Conservation (phyloP, 2,113 vertebrate genomes). For the Otis tarda region DNA sequence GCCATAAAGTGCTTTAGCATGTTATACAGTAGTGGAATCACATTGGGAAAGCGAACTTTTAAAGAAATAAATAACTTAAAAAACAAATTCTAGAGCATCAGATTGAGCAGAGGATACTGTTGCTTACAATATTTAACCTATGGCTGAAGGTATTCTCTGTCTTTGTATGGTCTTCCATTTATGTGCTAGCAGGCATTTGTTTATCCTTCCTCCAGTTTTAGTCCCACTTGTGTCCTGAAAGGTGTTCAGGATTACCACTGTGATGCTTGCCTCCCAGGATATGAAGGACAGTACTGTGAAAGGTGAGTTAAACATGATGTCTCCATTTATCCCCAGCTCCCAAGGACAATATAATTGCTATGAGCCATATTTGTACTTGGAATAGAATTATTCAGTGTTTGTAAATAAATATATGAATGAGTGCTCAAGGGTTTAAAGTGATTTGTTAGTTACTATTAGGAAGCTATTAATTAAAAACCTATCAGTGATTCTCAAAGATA, state of each 20-base stretch:
- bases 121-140: not conserved
- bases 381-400: not conserved
- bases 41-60: not conserved
- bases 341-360: not conserved
- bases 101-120: not conserved
- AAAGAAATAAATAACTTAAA: not conserved
- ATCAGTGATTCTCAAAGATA: not conserved
- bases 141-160: not conserved
- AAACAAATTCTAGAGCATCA: not conserved
- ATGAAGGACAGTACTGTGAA: constrained; percentile 91
- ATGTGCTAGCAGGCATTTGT: not conserved
- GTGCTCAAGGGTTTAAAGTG: not conserved
- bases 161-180: not conserved
- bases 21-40: not conserved
- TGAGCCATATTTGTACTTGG: fast-evolving
- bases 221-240: constrained; percentile 85
- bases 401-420: not conserved
- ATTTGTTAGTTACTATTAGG: not conserved
- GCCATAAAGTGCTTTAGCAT: not conserved
- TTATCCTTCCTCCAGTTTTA: constrained; percentile 82
- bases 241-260: constrained; percentile 82
- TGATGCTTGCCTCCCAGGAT: constrained; percentile 83
- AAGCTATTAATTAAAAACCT: not conserved
- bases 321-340: not conserved
- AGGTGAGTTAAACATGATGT: constrained; percentile 68